These are phyloP conservation scores for Agrotis clavis DNA, from an alignment of 2,888 invertebrate genomes.

Conservation along the genomic window DNA sequence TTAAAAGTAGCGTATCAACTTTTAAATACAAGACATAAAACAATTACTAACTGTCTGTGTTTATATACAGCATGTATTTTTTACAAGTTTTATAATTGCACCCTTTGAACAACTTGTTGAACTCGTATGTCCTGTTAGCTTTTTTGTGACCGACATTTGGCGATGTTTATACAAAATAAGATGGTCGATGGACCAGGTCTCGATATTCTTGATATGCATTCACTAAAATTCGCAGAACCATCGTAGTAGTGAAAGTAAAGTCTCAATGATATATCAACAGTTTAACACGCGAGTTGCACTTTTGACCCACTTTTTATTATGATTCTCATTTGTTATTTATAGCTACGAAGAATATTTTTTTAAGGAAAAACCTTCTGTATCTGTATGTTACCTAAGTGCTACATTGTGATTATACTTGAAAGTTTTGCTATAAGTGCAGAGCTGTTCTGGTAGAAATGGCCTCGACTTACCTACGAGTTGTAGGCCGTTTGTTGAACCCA, in stretches of 20 bases:
- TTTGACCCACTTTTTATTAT: conserved; percentile 27
- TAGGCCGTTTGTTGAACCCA: too few relatives aligned
- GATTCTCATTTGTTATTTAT: not conserved
- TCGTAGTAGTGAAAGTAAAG: conserved; percentile 80
- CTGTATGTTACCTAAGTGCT: too few relatives aligned
- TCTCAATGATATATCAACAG: conserved; percentile 56
- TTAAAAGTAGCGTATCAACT: not conserved
- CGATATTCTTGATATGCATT: conserved; percentile 65
- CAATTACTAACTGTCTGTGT: conserved; percentile 12
- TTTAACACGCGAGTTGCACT: conserved; percentile 50
- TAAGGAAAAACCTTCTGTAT: not conserved
- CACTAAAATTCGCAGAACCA: conserved; percentile 74
- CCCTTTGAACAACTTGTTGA: conserved; percentile 35
- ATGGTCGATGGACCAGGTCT: conserved; percentile 60
- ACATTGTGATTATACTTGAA: not conserved
- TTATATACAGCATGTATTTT: not conserved
- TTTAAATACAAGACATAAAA: conserved; percentile 22
- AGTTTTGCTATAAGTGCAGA: too few relatives aligned
- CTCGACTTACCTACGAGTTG: too few relatives aligned
- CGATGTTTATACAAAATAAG: conserved; percentile 42
- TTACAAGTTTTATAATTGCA: conserved; percentile 37
- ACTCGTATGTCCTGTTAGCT: conserved; percentile 44
- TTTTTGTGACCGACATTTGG: conserved; percentile 67
- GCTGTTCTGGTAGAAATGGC: too few relatives aligned
- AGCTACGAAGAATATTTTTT: not conserved